Percentiles rank a stretch among this genome's conserved stretches.
Evolutionary conservation across 2,113 vertebrate species (phyloP).

Genomic region (Brachyhypopomus occidentalis): DNA sequence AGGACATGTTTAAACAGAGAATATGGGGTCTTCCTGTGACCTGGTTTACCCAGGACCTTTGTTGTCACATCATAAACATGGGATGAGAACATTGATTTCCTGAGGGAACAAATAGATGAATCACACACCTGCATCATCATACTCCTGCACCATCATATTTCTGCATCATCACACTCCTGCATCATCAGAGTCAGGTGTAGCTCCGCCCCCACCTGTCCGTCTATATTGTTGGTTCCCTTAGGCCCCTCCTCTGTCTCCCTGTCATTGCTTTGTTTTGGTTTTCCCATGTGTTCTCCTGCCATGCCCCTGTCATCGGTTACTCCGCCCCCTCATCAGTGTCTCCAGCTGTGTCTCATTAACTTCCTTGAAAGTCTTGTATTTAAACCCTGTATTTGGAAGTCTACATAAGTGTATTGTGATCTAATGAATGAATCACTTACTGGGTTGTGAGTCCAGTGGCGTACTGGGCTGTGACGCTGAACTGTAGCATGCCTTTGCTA

Average conservation of each 20-base stretch:
- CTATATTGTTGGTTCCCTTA: no score
- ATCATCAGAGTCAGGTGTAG: no score
- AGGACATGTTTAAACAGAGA: not conserved
- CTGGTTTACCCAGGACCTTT: not conserved
- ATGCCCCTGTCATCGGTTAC: no score
- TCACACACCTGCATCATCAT: not conserved
- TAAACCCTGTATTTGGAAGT: not conserved
- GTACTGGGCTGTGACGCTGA: not conserved
- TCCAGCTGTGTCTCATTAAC: no score
- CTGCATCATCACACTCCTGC: no score
- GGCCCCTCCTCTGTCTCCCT: no score
- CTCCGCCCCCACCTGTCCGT: no score
- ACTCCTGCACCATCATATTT: not conserved
- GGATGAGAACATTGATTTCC: conserved; percentile 19
- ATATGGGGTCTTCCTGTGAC: not conserved
- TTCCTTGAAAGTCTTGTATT: no score
- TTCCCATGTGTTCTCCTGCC: no score
- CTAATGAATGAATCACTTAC: not conserved
- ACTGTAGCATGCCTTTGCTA: not conserved
- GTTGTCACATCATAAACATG: conserved; percentile 39
- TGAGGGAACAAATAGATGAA: conserved; percentile 32
- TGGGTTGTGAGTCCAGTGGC: not conserved
- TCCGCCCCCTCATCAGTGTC: no score
- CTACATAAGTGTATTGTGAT: not conserved
- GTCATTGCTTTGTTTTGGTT: no score